Evolutionary conservation across 2,113 vertebrate genomes (phyloP).

Genomic region (Hystrix brachyura): DNA sequence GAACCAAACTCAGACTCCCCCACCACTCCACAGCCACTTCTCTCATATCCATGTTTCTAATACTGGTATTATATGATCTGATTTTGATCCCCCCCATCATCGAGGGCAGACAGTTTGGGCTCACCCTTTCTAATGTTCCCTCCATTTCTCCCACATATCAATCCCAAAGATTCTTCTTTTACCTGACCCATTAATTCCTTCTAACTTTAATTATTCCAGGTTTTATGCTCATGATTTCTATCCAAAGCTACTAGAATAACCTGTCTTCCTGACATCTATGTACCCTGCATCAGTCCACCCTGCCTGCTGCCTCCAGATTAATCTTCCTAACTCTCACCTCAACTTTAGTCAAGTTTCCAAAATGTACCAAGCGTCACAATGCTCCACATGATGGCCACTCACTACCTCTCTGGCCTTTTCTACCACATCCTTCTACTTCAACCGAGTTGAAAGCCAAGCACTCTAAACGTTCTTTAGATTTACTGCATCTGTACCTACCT

Average conservation of each 20-base stretch:
- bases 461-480: background rate
- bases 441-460: background rate
- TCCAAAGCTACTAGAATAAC: background rate
- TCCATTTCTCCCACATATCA: background rate
- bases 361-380: background rate
- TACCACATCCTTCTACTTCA: background rate
- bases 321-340: background rate
- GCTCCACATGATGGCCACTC: background rate
- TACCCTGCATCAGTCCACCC: background rate
- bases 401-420: background rate
- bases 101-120: background rate
- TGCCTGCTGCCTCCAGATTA: background rate
- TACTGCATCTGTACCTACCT: background rate
- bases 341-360: background rate
- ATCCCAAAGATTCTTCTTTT: constrained; percentile 7
- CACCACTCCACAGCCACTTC: background rate
- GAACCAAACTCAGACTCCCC: background rate
- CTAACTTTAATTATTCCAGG: background rate
- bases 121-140: background rate
- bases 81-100: background rate
- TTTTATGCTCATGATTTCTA: background rate
- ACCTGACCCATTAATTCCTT: background rate
- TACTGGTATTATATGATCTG: background rate
- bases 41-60: background rate
- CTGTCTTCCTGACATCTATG: background rate